Evolutionary conservation across 2,888 invertebrate species (phyloP).

Genomic region (Glaucopsyche alexis): DNA sequence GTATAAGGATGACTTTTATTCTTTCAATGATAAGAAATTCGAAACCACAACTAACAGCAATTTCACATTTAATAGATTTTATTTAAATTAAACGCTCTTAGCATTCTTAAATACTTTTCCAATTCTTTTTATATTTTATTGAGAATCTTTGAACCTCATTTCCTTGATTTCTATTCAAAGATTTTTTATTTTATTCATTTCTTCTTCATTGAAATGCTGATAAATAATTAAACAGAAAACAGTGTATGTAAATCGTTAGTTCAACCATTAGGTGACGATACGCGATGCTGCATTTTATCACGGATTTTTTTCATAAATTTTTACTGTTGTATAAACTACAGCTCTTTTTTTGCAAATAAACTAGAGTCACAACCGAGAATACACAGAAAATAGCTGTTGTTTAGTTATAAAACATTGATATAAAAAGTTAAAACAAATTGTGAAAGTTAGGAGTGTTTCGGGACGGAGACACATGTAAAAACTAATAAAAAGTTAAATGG

Average conservation of each 20-base stretch:
- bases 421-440: constrained; percentile 26
- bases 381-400: constrained; percentile 11
- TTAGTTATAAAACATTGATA: constrained; percentile 23
- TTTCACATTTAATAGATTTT: neutral
- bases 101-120: neutral
- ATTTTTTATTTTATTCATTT: neutral
- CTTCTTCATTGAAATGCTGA: neutral
- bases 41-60: neutral
- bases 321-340: no score
- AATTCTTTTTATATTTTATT: constrained; percentile 1
- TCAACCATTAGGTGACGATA: no score
- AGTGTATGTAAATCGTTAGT: no score
- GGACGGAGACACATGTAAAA: constrained; percentile 28
- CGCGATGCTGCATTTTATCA: no score
- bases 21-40: neutral
- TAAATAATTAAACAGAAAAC: no score
- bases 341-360: neutral
- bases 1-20: neutral
- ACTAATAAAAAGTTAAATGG: constrained; percentile 29
- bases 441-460: constrained; percentile 19
- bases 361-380: neutral
- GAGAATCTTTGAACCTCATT: neutral
- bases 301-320: no score
- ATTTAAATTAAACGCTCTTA: no score
- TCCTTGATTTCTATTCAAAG: neutral